These are phyloP conservation scores for Coccyzus lansbergi DNA, from an alignment of 2,797 vertebrate genomes.

Conservation along the genomic window DNA sequence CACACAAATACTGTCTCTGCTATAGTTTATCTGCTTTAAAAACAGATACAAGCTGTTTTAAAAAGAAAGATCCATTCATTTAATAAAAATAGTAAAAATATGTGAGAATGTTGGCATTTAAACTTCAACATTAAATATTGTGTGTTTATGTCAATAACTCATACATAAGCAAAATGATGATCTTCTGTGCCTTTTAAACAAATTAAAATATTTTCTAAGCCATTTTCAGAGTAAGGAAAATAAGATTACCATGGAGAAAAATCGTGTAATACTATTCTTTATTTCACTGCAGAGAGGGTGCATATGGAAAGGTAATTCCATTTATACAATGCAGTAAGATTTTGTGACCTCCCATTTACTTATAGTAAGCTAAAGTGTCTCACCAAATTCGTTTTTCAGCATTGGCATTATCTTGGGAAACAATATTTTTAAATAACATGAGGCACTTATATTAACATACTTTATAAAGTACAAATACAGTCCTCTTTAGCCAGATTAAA, in stretches of 20 bases:
- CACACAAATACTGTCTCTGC: neutral
- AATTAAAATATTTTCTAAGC: neutral
- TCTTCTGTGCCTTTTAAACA: too few species aligned
- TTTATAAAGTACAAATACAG: neutral
- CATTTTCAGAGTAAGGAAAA: conserved; percentile 6
- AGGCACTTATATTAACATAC: neutral
- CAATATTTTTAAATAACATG: neutral
- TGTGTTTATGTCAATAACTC: neutral
- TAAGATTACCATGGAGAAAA: neutral
- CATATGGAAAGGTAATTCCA: neutral
- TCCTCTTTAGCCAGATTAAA: neutral
- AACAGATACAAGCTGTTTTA: neutral
- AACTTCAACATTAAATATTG: neutral
- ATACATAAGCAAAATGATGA: neutral
- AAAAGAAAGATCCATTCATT: neutral
- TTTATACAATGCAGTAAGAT: conserved; percentile 16
- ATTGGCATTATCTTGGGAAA: neutral
- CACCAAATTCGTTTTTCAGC: neutral
- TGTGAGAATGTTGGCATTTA: neutral
- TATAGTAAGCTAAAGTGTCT: neutral
- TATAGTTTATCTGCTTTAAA: neutral
- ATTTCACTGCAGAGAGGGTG: neutral
- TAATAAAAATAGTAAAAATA: neutral
- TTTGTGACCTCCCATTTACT: neutral
- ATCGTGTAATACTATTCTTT: neutral